Percentiles rank a stretch among this genome's conserved stretches.
These are phyloP conservation scores for Sylvilagus floridanus DNA, from an alignment of 2,797 vertebrate species.

Conservation along the genomic window DNA sequence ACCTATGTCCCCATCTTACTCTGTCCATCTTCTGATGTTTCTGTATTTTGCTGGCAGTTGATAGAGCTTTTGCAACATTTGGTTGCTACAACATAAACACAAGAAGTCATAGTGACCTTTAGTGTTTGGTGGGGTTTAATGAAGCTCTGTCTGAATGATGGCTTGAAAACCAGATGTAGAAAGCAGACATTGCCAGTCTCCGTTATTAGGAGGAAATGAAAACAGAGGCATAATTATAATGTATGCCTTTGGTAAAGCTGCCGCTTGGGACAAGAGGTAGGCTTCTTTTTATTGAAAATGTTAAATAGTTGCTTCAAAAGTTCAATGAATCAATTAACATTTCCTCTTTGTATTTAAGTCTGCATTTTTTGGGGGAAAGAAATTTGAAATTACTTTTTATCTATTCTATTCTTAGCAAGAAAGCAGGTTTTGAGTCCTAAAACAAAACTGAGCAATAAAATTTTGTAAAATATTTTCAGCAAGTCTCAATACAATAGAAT, in stretches of 20 bases:
- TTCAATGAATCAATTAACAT: slow-evolving; percentile 85
- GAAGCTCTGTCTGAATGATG: slow-evolving; percentile 77
- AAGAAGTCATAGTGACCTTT: slow-evolving; percentile 74
- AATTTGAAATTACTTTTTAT: slow-evolving; percentile 32
- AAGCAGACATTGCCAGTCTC: slow-evolving; percentile 53
- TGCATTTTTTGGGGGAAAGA: slow-evolving; percentile 15
- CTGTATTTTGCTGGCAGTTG: slow-evolving; percentile 46
- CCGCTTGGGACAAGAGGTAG: slow-evolving; percentile 76
- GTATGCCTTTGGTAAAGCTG: slow-evolving; percentile 73
- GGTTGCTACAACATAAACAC: slow-evolving; percentile 62
- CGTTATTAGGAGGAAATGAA: slow-evolving; percentile 74
- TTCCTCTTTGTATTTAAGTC: slow-evolving; percentile 79
- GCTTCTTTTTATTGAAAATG: slow-evolving; percentile 82
- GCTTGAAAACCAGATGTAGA: slow-evolving; percentile 65
- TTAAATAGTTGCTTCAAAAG: slow-evolving; percentile 83
- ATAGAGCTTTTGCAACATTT: slow-evolving; percentile 65
- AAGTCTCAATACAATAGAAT: slow-evolving; percentile 45
- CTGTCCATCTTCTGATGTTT: slow-evolving; percentile 56
- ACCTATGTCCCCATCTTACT: slow-evolving; percentile 53
- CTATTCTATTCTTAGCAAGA: slow-evolving; percentile 44
- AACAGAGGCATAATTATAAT: slow-evolving; percentile 81
- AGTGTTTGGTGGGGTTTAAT: slow-evolving; percentile 69
- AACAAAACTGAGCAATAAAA: slow-evolving; percentile 43
- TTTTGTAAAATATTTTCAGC: slow-evolving; percentile 71
- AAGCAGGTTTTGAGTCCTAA: slow-evolving; percentile 53